Evolutionary conservation across 64 coral and sea anemone genomes (phyloP), one percentile per base, ranked within the genome.

Genomic region (Hydrozoanthus tunicans): DNA sequence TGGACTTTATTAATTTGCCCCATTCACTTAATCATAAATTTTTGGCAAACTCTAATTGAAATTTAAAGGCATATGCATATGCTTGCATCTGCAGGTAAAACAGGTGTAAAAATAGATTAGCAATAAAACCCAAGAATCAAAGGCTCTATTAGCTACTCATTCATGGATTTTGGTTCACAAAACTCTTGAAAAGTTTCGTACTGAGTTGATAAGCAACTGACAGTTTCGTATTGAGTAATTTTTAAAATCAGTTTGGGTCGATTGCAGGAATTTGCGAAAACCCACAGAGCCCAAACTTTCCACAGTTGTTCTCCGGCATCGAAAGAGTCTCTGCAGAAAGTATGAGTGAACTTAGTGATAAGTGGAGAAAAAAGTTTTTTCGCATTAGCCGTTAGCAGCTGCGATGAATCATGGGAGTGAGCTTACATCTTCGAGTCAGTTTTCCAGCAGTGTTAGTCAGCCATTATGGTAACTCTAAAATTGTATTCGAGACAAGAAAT

Each of bases 1-100:
- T 79, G 53, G 58, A 53, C 77, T 79, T 79, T 79, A 79, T 79
- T 79, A 79, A 79, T 79, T 53, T 79, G 15, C 77, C 77, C 77
- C 77, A 79, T 79, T 79, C 53, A 79, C 77, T 79, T 79, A 79
- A 79, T 7, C 17, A 79, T 58, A 79, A 58, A 15, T 17, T 79
- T 79, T 79, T 79, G 77, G 59, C 56, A 79, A 79, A 58, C 57
- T 79, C 23, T 79, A 58, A 79, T 79, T 79, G 77, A 79, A 79
- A 79, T 79, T 54, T 78, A 56, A 78, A 56, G 11, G 53, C 51
- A 54, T 78, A 25, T 79, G 51, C 77, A 84, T 84, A 85, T 53
- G 83, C 13, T 70, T 65, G 64, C 64, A 66, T 25, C 81, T 84
- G 51, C 24, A 64, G 25, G 58, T 83, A 83, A 65, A 64, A 65